Evolutionary conservation across 2,888 invertebrate species (phyloP).

Genomic region (Drosophila mercatorum): DNA sequence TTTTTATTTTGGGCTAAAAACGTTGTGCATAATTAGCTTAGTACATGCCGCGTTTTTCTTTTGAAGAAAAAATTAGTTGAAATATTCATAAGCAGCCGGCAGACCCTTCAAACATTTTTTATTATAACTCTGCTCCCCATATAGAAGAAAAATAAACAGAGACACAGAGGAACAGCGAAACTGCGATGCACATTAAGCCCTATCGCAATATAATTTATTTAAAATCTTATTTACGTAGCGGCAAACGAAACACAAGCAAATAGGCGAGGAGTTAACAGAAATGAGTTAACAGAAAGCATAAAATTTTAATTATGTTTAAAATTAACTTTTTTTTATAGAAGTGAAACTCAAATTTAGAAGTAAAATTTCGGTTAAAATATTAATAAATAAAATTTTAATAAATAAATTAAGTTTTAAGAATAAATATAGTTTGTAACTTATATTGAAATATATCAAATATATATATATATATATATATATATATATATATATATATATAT

Average conservation of each 20-base stretch:
- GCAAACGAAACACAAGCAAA: slow-evolving; percentile 13
- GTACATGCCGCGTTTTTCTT: slow-evolving; percentile 51
- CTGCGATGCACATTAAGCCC: slow-evolving; percentile 51
- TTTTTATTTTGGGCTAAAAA: slow-evolving; percentile 28
- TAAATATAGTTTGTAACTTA: too few relatives aligned
- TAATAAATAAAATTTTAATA: slow-evolving; percentile 41
- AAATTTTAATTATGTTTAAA: slow-evolving; percentile 66
- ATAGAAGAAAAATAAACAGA: slow-evolving; percentile 4
- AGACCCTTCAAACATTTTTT: slow-evolving; percentile 16
- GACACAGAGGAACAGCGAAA: slow-evolving; percentile 13
- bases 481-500: too few relatives aligned
- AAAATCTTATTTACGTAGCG: slow-evolving; percentile 69
- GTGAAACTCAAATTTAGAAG: too few relatives aligned
- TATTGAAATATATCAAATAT: too few relatives aligned
- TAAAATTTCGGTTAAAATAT: too few relatives aligned
- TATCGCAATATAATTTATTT: slow-evolving; percentile 74
- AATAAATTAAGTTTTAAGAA: slow-evolving; percentile 21
- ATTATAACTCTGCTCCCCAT: slow-evolving; percentile 2
- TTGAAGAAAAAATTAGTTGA: slow-evolving; percentile 58
- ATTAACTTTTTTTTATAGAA: not conserved
- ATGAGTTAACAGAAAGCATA: slow-evolving; percentile 2
- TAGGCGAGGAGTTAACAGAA: slow-evolving; percentile 1
- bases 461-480: too few relatives aligned
- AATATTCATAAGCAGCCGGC: slow-evolving; percentile 59
- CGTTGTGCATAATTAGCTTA: slow-evolving; percentile 78